These are phyloP conservation scores for Fragum sueziense DNA, from an alignment of 2,888 invertebrate genomes.

Conservation along the genomic window DNA sequence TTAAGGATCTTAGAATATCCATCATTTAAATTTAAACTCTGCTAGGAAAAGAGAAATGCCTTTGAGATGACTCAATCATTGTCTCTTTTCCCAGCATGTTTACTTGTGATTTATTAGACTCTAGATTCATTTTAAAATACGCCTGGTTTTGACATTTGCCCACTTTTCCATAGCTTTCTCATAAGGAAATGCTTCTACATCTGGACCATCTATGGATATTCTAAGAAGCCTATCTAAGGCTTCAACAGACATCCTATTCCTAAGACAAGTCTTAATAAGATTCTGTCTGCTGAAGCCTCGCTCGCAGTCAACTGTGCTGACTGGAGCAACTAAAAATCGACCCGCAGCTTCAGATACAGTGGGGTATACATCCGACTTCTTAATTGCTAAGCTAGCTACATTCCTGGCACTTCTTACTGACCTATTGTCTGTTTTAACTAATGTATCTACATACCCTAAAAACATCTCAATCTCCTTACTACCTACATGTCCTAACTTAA, in stretches of 20 bases:
- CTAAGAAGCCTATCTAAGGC: background rate
- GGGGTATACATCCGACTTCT: constrained; percentile 1
- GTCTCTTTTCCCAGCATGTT: too few species aligned
- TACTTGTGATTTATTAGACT: too few species aligned
- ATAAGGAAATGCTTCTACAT: background rate
- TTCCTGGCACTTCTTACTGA: too few species aligned
- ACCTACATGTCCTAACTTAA: background rate
- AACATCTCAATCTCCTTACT: too few species aligned
- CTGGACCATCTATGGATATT: constrained; percentile 4
- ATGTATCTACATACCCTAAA: too few species aligned
- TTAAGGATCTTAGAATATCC: too few species aligned
- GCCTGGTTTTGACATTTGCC: background rate
- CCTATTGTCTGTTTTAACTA: too few species aligned
- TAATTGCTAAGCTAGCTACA: background rate
- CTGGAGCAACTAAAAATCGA: background rate
- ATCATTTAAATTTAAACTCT: too few species aligned
- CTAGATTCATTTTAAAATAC: too few species aligned
- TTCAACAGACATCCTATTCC: background rate
- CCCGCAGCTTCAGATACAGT: background rate
- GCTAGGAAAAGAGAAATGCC: too few species aligned
- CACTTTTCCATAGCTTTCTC: background rate
- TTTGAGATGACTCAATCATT: too few species aligned
- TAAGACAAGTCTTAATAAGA: background rate
- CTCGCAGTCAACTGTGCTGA: constrained; percentile 18
- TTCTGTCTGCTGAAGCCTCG: constrained; percentile 15